Evolutionary conservation across 1,140 invertebrate species (phyloP), one percentile per base, ranked within the genome.

Genomic region (Helicoverpa zea): DNA sequence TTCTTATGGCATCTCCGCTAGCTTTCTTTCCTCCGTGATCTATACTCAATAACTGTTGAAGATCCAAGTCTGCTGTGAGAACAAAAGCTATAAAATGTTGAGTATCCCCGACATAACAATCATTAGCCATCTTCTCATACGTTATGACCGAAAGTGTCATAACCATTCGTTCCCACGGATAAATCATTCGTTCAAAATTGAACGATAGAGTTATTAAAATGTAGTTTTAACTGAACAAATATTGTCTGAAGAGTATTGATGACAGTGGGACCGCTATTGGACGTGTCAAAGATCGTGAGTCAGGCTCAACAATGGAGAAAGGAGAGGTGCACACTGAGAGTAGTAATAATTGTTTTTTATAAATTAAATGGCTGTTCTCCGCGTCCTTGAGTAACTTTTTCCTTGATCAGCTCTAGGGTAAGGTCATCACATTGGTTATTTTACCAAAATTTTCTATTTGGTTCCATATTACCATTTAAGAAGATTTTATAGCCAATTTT

Each of bases 181-280:
- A 87, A 86, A 86, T 89, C 86, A 87, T 70, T 54, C 82, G 70
- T 49, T 61, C 76, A 77, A 79, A 81, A 54, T 49, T 35, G 73
- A 81, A 64, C 74, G 81, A 83, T 84, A 84, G 77, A 84, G 79
- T 83, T 84, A 88, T 89, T 89, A 89, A 83, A 72, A 79, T 58
- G 77, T 81, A 80, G 72, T 79, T 63, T 80, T 84, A 68, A 81
- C 68, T 77, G 75, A 85, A 86, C 88, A 85, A 87, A 90, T 81
- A 79, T 30, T 80, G 64, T 81, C 47, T 79, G 88, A 87, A 79
- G 83, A 81, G 76, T 86, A 90, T 90, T 90, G 86, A 88, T 90
- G 88, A 84, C 73, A 75, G 76, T 81, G 66, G 76, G 52, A 83
- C 75, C 47, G 68, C 61, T 58, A 84, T 78, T 68, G 81, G 81